These are phyloP conservation scores for Cataglyphis cursor DNA, from an alignment of 2,888 invertebrate genomes.

Conservation along the genomic window DNA sequence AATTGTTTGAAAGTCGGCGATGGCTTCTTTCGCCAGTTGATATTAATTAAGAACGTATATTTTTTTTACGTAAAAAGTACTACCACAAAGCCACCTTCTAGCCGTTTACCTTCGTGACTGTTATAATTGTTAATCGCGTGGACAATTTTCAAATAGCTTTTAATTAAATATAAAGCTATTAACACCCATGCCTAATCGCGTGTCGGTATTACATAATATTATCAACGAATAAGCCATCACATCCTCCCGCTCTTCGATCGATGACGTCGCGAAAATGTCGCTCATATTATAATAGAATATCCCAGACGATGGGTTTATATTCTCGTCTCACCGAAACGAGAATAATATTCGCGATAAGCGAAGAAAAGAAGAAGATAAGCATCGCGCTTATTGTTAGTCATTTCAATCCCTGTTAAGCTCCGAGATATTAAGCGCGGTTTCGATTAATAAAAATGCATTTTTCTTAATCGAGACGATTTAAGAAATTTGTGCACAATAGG, in stretches of 20 bases:
- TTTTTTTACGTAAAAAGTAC: neutral
- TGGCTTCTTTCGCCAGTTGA: neutral
- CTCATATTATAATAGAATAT: neutral
- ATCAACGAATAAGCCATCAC: slow-evolving; percentile 66
- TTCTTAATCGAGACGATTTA: neutral
- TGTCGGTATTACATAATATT: slow-evolving; percentile 68
- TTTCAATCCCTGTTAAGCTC: neutral
- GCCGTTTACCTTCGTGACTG: neutral
- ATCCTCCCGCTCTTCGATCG: slow-evolving; percentile 46
- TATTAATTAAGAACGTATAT: slow-evolving; percentile 30
- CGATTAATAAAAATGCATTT: neutral
- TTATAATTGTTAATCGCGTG: slow-evolving; percentile 49
- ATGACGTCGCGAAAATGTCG: slow-evolving; percentile 29
- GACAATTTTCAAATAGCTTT: slow-evolving; percentile 69
- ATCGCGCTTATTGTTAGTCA: too few relatives aligned
- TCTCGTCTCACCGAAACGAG: neutral
- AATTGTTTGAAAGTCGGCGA: neutral
- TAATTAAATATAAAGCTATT: slow-evolving; percentile 75
- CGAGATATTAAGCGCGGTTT: neutral
- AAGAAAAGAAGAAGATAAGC: neutral
- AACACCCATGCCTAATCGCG: slow-evolving; percentile 56
- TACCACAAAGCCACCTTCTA: neutral
- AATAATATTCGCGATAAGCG: neutral
- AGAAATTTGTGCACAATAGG: neutral
- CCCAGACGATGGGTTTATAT: neutral